Conservation (phyloP, 2,797 vertebrate species). For the Champsocephalus gunnari region DNA sequence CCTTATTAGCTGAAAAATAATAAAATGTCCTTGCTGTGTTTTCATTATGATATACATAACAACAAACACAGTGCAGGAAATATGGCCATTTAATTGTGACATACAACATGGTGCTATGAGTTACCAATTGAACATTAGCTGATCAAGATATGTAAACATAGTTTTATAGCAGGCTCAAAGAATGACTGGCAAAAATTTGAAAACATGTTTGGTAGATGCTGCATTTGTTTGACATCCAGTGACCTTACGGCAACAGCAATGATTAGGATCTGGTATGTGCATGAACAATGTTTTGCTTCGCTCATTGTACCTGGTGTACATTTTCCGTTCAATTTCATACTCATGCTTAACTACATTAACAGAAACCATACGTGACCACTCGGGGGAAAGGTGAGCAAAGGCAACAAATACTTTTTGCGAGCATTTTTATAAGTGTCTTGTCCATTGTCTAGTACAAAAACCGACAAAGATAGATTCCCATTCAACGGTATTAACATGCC, state of each 20-base stretch:
- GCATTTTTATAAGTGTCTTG: background rate
- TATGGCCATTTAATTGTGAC: background rate
- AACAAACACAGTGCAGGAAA: background rate
- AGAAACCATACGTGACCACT: background rate
- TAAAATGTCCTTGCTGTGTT: background rate
- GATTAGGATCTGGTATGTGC: too few relatives aligned
- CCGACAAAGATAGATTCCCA: background rate
- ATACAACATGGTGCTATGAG: background rate
- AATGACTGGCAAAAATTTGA: slow-evolving; percentile 22
- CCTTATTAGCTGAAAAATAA: background rate
- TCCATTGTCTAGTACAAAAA: background rate
- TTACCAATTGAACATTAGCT: slow-evolving; percentile 27
- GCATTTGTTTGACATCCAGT: slow-evolving; percentile 27
- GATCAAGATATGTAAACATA: slow-evolving; percentile 38
- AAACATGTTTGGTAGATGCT: slow-evolving; percentile 1
- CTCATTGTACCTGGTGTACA: too few relatives aligned
- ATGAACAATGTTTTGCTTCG: too few relatives aligned
- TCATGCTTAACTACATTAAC: too few relatives aligned
- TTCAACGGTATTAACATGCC: slow-evolving; percentile 1
- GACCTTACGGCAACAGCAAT: slow-evolving; percentile 9
- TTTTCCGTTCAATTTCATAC: too few relatives aligned
- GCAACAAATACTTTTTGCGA: background rate
- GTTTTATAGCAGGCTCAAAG: slow-evolving; percentile 37
- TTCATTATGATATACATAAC: background rate
- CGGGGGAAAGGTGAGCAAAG: background rate